Percentiles rank a stretch among this genome's conserved stretches.
Evolutionary conservation across 2,113 vertebrate genomes (phyloP).

Genomic region (Tragulus kanchil): DNA sequence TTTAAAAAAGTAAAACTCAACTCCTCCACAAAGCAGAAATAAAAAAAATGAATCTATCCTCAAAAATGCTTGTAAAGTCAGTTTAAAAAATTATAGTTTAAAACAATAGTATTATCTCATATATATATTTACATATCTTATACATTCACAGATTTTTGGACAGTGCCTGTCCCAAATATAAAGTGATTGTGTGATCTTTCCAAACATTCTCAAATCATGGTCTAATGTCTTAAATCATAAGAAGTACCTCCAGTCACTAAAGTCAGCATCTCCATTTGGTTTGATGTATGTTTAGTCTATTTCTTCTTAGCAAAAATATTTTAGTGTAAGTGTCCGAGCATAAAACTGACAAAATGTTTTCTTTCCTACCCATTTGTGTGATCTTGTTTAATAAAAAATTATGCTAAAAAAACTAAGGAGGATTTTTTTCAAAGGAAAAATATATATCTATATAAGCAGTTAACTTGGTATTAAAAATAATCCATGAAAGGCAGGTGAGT

Average conservation of each 20-base stretch:
- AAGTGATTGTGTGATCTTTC: constrained; percentile 68
- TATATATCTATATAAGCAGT: constrained; percentile 69
- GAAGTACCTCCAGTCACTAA: constrained; percentile 84
- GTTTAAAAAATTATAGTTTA: constrained; percentile 10
- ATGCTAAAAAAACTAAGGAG: constrained; percentile 69
- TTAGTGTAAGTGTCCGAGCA: constrained; percentile 84
- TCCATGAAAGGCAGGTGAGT: constrained; percentile 73
- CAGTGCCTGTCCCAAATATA: constrained; percentile 20
- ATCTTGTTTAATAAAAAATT: constrained; percentile 85
- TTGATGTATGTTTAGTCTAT: constrained; percentile 90
- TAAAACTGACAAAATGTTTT: constrained; percentile 89
- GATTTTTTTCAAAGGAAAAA: constrained; percentile 84
- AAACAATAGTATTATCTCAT: neutral
- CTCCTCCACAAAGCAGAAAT: neutral
- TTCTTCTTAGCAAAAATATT: constrained; percentile 88
- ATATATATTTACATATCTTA: neutral
- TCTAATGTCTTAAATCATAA: constrained; percentile 83
- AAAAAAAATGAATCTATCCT: neutral
- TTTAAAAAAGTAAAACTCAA: neutral
- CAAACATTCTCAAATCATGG: constrained; percentile 78
- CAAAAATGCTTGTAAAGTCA: constrained; percentile 13
- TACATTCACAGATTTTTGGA: neutral
- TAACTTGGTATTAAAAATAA: constrained; percentile 78
- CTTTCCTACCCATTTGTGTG: constrained; percentile 88
- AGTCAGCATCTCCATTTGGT: constrained; percentile 86